phyloP scores from a whole-genome alignment of 2,888 invertebrate genomes.

The Tuberolachnus salignus region DNA sequence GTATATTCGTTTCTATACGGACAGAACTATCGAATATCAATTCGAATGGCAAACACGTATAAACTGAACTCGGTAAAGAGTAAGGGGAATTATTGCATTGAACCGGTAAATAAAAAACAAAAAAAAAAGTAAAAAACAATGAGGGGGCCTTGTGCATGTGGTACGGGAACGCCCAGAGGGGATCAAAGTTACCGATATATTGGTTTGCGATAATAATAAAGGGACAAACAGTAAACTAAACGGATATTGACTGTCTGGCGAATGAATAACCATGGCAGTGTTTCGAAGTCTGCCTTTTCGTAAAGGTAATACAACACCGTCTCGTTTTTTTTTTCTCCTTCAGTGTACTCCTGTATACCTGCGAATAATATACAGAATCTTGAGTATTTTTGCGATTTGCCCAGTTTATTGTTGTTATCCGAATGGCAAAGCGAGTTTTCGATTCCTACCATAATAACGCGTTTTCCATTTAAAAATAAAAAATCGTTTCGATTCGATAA shows the following conservation, averaged over 20 bases:
- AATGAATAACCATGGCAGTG: conserved; percentile 39
- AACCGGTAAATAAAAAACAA: conserved; percentile 33
- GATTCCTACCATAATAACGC: not conserved
- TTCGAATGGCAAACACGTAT: conserved; percentile 9
- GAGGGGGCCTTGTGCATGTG: conserved; percentile 9
- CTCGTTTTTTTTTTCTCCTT: conserved; percentile 14
- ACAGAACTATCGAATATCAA: not conserved
- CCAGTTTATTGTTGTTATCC: conserved; percentile 20
- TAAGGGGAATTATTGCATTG: conserved; percentile 30
- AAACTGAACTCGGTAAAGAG: not conserved
- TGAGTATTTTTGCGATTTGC: not conserved
- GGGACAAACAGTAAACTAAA: conserved; percentile 38
- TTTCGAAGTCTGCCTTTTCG: conserved; percentile 40
- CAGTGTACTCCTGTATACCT: too few species aligned
- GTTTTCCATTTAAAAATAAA: not conserved
- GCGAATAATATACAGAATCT: not conserved
- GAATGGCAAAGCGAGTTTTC: not conserved
- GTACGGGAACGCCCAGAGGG: conserved; percentile 45
- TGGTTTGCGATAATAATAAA: conserved; percentile 33
- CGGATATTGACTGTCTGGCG: conserved; percentile 48
- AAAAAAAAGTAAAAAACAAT: conserved; percentile 47
- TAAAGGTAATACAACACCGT: conserved; percentile 43
- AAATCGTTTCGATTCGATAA: not conserved
- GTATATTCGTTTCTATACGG: too few species aligned
- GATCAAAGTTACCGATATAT: conserved; percentile 45